Evolutionary conservation across 2,113 vertebrate species (phyloP).

Genomic region (Bettongia penicillata): DNA sequence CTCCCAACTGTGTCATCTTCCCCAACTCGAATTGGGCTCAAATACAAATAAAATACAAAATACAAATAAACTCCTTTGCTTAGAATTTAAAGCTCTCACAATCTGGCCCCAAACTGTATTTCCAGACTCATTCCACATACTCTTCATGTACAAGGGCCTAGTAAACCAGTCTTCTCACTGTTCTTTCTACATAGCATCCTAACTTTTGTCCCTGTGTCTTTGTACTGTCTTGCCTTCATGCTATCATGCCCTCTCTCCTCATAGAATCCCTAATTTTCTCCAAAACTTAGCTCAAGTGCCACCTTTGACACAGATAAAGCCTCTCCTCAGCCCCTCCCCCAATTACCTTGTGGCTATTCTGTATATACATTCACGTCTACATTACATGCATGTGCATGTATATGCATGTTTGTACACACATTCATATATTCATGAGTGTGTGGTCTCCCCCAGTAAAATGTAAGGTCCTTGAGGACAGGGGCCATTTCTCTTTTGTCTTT

Average conservation of each 20-base stretch:
- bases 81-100: neutral
- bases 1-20: neutral
- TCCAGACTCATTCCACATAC: neutral
- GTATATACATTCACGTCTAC: neutral
- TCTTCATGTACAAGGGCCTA: neutral
- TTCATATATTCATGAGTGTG: neutral
- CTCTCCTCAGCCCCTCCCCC: neutral
- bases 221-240: too few relatives aligned
- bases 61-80: neutral
- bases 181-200: neutral
- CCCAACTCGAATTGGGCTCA: neutral
- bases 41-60: neutral
- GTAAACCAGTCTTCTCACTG: neutral
- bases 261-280: neutral
- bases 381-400: neutral
- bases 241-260: neutral
- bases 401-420: neutral
- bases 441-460: neutral
- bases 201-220: too few relatives aligned
- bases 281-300: too few relatives aligned
- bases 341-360: neutral
- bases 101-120: neutral
- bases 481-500: neutral
- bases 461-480: neutral
- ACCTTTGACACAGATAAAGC: neutral